A percentile compares a stretch with the other conserved stretches of the same genome.
phyloP scores from a whole-genome alignment of 2,797 vertebrate genomes.

The Oreochromis mossambicus region DNA sequence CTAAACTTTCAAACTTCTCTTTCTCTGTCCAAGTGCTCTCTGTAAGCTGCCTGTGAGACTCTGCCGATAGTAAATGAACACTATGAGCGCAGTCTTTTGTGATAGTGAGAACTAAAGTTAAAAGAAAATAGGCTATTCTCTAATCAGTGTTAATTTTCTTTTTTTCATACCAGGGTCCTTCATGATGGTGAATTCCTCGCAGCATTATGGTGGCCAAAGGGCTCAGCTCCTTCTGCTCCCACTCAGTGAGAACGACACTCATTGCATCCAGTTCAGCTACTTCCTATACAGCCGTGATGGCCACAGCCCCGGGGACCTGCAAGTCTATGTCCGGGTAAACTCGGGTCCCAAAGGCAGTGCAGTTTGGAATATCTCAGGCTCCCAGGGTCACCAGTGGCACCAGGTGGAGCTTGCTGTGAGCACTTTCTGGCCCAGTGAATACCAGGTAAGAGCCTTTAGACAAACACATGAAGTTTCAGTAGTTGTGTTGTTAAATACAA shows the following conservation, averaged over 20 bases:
- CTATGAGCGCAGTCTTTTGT: neutral
- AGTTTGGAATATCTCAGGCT: conserved; percentile 89
- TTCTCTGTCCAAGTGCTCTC: neutral
- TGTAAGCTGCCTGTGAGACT: neutral
- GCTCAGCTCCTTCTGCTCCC: conserved; percentile 87
- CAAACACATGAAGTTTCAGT: neutral
- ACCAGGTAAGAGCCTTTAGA: conserved; percentile 79
- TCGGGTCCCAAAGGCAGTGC: conserved; percentile 85
- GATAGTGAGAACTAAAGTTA: neutral
- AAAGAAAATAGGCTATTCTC: neutral
- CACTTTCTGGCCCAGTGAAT: conserved; percentile 96
- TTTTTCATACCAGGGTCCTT: conserved; percentile 81
- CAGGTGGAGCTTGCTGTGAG: conserved; percentile 93
- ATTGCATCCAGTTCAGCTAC: conserved; percentile 98
- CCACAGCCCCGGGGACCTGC: conserved; percentile 87
- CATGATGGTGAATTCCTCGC: conserved; percentile 94
- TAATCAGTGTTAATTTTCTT: neutral
- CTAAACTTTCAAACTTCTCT: neutral
- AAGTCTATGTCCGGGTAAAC: conserved; percentile 85
- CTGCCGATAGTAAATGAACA: neutral
- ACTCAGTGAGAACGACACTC: conserved; percentile 94
- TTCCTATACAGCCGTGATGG: conserved; percentile 92
- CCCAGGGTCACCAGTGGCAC: conserved; percentile 90
- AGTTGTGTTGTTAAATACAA: neutral
- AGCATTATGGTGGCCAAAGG: conserved; percentile 82